These are phyloP conservation scores for Spilarctia lutea DNA, from an alignment of 2,888 invertebrate genomes.

Conservation along the genomic window DNA sequence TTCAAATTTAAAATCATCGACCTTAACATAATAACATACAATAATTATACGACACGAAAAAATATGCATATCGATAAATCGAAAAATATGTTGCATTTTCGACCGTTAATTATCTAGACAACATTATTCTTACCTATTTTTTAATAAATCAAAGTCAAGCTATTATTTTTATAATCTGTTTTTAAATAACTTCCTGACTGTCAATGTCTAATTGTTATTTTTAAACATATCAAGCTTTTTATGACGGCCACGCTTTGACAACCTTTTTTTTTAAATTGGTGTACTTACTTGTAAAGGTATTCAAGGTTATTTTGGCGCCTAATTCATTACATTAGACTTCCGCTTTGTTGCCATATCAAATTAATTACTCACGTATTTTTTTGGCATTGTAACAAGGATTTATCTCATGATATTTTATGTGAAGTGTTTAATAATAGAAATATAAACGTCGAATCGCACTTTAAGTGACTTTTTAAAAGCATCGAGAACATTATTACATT, in stretches of 20 bases:
- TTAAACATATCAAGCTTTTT: slow-evolving; percentile 42
- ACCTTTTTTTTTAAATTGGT: slow-evolving; percentile 31
- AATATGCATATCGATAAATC: slow-evolving; percentile 24
- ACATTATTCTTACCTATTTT: slow-evolving; percentile 2
- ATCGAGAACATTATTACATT: too few relatives aligned
- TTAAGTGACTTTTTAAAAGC: background rate
- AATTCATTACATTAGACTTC: slow-evolving; percentile 39
- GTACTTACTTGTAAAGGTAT: slow-evolving; percentile 21
- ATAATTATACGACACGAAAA: slow-evolving; percentile 26
- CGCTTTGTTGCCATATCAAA: slow-evolving; percentile 44
- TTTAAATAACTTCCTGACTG: slow-evolving; percentile 37
- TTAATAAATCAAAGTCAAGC: slow-evolving; percentile 14
- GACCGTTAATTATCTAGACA: slow-evolving; percentile 10
- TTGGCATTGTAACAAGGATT: background rate
- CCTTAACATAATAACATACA: slow-evolving; percentile 55
- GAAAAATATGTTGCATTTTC: slow-evolving; percentile 14
- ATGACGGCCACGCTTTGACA: slow-evolving; percentile 34
- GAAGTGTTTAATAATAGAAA: background rate
- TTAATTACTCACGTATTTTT: slow-evolving; percentile 41
- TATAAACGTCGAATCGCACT: background rate
- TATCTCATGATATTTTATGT: background rate
- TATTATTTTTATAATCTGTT: slow-evolving; percentile 15
- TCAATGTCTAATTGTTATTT: slow-evolving; percentile 34
- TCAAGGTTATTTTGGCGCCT: slow-evolving; percentile 36
- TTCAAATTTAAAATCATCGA: slow-evolving; percentile 46